Conservation (phyloP, 2,113 vertebrate species). For the Nematolebias whitei region DNA sequence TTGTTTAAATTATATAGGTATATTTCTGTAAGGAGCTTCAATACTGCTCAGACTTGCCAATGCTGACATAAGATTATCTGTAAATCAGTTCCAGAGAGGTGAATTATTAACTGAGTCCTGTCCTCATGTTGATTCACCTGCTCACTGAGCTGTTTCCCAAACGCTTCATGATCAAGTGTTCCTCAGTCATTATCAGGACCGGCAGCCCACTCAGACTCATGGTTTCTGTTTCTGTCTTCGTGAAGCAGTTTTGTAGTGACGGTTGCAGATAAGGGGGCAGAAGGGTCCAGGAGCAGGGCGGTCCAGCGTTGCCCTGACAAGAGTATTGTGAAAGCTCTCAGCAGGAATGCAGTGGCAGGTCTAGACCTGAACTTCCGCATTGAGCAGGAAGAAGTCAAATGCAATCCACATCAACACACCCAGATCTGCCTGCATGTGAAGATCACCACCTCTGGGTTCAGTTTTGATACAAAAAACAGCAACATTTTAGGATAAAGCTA, state of each 20-base stretch:
- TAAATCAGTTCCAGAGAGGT: slow-evolving; percentile 52
- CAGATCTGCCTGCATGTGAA: slow-evolving; percentile 28
- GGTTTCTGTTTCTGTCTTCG: neutral
- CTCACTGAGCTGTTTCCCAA: slow-evolving; percentile 1
- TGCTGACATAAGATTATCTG: slow-evolving; percentile 29
- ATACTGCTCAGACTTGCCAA: slow-evolving; percentile 2
- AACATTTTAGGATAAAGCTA: slow-evolving; percentile 5
- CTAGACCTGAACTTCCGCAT: slow-evolving; percentile 82
- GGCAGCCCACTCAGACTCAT: slow-evolving; percentile 1
- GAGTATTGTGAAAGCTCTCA: slow-evolving; percentile 60
- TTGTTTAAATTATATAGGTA: too few relatives aligned
- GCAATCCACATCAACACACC: slow-evolving; percentile 40
- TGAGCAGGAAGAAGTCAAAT: slow-evolving; percentile 72
- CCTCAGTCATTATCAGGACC: slow-evolving; percentile 31
- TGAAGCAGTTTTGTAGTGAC: neutral
- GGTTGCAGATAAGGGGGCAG: slow-evolving; percentile 27
- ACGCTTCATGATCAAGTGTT: neutral
- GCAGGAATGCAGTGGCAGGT: slow-evolving; percentile 77
- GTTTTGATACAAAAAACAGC: slow-evolving; percentile 5
- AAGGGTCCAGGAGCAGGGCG: neutral
- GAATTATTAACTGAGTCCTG: slow-evolving; percentile 58
- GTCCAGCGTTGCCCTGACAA: slow-evolving; percentile 34
- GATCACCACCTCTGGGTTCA: slow-evolving; percentile 7
- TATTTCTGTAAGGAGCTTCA: neutral
- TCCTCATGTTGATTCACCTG: slow-evolving; percentile 48